These are phyloP conservation scores for Cossypha caffra DNA, from an alignment of 2,797 vertebrate species.

Conservation along the genomic window DNA sequence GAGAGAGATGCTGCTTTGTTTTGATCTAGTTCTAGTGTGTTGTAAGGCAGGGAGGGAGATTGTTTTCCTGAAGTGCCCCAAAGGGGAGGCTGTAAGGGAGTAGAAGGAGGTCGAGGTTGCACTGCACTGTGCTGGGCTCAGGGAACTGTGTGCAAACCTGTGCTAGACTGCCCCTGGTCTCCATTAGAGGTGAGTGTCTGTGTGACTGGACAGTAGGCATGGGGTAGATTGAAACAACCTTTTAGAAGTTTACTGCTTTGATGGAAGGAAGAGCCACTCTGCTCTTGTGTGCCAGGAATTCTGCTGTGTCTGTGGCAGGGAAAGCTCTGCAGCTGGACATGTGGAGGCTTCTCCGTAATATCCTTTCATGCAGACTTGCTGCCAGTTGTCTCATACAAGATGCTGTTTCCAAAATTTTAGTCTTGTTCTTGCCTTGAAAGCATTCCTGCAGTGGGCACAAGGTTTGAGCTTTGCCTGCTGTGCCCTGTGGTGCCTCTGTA, in stretches of 20 bases:
- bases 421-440: background rate
- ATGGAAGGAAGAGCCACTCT: background rate
- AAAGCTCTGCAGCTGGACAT: background rate
- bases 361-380: background rate
- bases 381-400: background rate
- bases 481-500: background rate
- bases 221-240: background rate
- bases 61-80: background rate
- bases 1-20: background rate
- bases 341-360: background rate
- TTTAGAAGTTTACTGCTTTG: background rate
- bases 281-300: background rate
- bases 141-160: background rate
- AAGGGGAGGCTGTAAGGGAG: background rate
- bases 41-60: background rate
- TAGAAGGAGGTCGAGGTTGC: background rate
- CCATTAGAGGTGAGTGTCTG: background rate
- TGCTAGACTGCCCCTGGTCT: background rate
- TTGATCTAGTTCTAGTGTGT: background rate
- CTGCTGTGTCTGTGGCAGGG: background rate
- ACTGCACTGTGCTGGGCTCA: background rate
- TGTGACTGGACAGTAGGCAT: background rate
- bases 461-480: rapidly evolving
- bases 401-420: background rate
- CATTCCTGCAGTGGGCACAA: rapidly evolving